These are phyloP conservation scores for Stenopsyche tienmushanensis DNA, from an alignment of 1,140 invertebrate genomes.

Conservation along the genomic window DNA sequence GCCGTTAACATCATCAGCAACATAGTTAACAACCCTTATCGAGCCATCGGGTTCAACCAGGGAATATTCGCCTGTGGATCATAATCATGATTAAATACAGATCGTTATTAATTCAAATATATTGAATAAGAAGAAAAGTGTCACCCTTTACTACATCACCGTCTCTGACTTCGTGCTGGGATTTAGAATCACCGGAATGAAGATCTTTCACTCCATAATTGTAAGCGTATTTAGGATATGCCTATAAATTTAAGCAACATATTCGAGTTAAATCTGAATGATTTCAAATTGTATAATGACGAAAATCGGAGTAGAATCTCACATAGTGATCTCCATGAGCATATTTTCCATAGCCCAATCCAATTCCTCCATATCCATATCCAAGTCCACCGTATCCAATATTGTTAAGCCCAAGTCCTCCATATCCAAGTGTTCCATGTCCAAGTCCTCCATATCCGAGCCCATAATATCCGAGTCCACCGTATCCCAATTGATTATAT, in stretches of 20 bases:
- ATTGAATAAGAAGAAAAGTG: not conserved
- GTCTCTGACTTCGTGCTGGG: conserved; percentile 46
- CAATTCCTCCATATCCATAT: conserved; percentile 4
- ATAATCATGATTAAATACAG: not conserved
- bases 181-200: conserved; percentile 46
- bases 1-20: conserved; percentile 50
- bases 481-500: conserved; percentile 6
- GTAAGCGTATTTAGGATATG: conserved; percentile 45
- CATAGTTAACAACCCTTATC: conserved; percentile 50
- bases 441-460: conserved; percentile 13
- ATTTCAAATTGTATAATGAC: not conserved
- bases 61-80: conserved; percentile 46
- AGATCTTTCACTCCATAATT: conserved; percentile 47
- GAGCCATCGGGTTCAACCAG: conserved; percentile 56
- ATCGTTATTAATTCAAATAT: not conserved
- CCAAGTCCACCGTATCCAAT: conserved; percentile 16
- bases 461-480: conserved; percentile 20
- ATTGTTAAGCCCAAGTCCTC: conserved; percentile 1
- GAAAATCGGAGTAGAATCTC: too few species aligned
- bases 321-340: conserved; percentile 14
- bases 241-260: conserved; percentile 20
- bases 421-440: conserved; percentile 12
- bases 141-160: conserved; percentile 47
- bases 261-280: not conserved
- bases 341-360: conserved; percentile 9